phyloP scores from a whole-genome alignment of 2,797 vertebrate genomes.

The Avahi laniger region DNA sequence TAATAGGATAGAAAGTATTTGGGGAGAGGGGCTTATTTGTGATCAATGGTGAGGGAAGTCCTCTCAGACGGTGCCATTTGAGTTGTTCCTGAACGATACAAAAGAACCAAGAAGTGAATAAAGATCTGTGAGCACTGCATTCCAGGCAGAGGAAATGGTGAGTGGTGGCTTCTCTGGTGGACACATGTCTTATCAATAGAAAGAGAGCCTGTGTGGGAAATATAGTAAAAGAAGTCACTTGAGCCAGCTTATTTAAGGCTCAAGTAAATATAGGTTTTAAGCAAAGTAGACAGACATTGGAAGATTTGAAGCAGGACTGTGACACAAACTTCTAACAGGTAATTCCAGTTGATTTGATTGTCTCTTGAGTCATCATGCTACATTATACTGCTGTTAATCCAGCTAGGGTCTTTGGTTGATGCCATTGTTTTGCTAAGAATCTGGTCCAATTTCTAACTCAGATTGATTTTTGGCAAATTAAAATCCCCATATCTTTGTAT shows the following conservation, averaged over 20 bases:
- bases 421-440: background rate
- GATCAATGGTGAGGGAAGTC: background rate
- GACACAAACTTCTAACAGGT: background rate
- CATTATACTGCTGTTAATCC: background rate
- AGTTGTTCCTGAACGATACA: background rate
- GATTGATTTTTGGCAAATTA: background rate
- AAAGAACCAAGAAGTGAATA: background rate
- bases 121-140: background rate
- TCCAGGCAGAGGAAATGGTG: background rate
- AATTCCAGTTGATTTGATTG: background rate
- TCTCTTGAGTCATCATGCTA: background rate
- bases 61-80: background rate
- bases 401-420: background rate
- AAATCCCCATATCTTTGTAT: background rate
- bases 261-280: background rate
- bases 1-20: background rate
- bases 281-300: background rate
- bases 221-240: background rate
- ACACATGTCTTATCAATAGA: background rate
- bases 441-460: background rate
- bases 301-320: background rate
- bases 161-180: background rate
- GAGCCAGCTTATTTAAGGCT: background rate
- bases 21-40: background rate
- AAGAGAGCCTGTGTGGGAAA: background rate